These are phyloP conservation scores for Apomyelois bistriatella DNA, from an alignment of 2,888 invertebrate genomes.

Conservation along the genomic window DNA sequence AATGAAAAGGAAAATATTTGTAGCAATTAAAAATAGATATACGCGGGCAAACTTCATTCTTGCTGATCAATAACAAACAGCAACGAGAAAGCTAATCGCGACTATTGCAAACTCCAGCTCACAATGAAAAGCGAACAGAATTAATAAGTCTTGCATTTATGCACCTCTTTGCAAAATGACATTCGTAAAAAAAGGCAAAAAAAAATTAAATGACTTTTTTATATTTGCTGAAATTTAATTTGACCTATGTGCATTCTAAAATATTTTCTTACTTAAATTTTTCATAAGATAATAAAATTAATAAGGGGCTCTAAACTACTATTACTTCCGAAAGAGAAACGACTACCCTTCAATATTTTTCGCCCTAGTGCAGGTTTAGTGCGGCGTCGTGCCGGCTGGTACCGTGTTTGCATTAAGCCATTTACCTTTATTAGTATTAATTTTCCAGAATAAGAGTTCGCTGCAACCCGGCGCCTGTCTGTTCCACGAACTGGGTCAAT, in stretches of 20 bases:
- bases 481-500: slow-evolving; percentile 70
- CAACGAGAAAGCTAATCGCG: slow-evolving; percentile 13
- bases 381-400: slow-evolving; percentile 41
- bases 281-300: no score
- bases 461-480: slow-evolving; percentile 50
- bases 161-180: no score
- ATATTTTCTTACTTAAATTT: no score
- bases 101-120: background rate
- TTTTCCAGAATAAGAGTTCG: slow-evolving; percentile 51
- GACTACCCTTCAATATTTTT: slow-evolving; percentile 9
- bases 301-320: no score
- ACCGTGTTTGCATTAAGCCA: slow-evolving; percentile 51
- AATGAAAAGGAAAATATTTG: slow-evolving; percentile 6
- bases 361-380: slow-evolving; percentile 22
- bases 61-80: slow-evolving; percentile 11
- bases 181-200: no score
- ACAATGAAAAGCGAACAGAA: slow-evolving; percentile 16
- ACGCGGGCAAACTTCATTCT: slow-evolving; percentile 5
- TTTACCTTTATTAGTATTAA: slow-evolving; percentile 67
- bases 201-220: no score
- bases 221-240: no score
- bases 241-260: no score
- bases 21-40: slow-evolving; percentile 9
- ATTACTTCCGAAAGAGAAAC: background rate
- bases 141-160: slow-evolving; percentile 18